phyloP scores from a whole-genome alignment of 2,797 vertebrate species.

The Gymnopithys bicolor region DNA sequence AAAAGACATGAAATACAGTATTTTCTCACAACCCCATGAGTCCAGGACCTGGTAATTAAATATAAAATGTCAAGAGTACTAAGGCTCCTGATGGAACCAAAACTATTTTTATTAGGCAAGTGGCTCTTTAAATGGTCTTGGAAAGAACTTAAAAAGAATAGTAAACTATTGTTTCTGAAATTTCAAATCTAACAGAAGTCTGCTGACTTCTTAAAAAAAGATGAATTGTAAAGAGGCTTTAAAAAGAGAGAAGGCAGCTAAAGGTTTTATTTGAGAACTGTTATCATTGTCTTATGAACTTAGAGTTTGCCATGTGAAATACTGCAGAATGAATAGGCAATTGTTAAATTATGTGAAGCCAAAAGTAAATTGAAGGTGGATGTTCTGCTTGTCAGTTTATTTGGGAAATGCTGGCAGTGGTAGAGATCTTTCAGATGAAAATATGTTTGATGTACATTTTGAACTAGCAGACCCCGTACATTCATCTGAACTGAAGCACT shows the following conservation, averaged over 20 bases:
- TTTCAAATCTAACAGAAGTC: neutral
- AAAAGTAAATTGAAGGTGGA: neutral
- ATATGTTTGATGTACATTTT: neutral
- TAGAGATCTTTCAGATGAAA: neutral
- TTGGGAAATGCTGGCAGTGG: neutral
- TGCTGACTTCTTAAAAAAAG: neutral
- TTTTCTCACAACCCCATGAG: neutral
- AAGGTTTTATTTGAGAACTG: neutral
- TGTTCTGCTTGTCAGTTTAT: neutral
- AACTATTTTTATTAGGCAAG: neutral
- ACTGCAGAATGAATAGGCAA: neutral
- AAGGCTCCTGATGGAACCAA: neutral
- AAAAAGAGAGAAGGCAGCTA: neutral
- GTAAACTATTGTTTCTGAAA: fast-evolving
- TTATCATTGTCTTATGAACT: neutral
- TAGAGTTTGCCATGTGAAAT: neutral
- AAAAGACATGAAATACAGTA: neutral
- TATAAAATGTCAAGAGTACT: neutral
- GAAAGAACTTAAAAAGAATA: neutral
- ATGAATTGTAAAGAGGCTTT: neutral
- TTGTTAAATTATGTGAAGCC: neutral
- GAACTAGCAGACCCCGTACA: neutral
- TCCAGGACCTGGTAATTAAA: neutral
- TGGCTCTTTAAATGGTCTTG: neutral
- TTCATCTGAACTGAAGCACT: neutral